Evolutionary conservation across 2,113 vertebrate genomes (phyloP).

Genomic region (Saimiri boliviensis): DNA sequence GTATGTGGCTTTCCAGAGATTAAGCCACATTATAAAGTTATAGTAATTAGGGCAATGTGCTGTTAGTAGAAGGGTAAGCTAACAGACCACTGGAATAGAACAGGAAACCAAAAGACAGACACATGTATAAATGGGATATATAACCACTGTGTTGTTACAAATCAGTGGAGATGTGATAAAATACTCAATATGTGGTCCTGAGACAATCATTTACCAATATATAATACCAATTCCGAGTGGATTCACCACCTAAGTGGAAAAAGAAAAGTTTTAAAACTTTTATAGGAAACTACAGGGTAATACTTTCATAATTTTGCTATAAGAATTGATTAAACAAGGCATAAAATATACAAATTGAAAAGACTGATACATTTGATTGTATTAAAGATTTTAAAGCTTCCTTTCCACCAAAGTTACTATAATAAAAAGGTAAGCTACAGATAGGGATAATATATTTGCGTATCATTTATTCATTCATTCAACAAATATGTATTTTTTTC

Average conservation of each 20-base stretch:
- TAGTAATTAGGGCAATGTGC: not conserved
- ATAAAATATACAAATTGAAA: not conserved
- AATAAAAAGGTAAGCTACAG: not conserved
- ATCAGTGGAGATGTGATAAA: not conserved
- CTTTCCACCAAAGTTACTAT: not conserved
- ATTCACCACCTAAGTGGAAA: not conserved
- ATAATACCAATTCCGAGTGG: not conserved
- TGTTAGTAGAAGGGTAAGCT: not conserved
- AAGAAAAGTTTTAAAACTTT: not conserved
- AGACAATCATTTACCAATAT: not conserved
- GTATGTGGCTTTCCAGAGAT: not conserved
- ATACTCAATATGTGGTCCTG: not conserved
- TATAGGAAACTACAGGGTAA: not conserved
- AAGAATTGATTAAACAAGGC: not conserved
- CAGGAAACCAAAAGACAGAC: not conserved
- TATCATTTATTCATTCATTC: not conserved
- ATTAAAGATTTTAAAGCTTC: not conserved
- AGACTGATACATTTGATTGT: not conserved
- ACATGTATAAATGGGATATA: not conserved
- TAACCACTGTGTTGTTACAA: not conserved
- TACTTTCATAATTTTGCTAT: not conserved
- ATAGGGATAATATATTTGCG: not conserved
- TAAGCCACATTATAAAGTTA: not conserved
- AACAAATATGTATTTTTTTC: not conserved
- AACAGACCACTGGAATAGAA: not conserved